Evolutionary conservation across 2,113 vertebrate species (phyloP), one percentile per base, ranked within the genome.

Genomic region (Etheostoma cragini): DNA sequence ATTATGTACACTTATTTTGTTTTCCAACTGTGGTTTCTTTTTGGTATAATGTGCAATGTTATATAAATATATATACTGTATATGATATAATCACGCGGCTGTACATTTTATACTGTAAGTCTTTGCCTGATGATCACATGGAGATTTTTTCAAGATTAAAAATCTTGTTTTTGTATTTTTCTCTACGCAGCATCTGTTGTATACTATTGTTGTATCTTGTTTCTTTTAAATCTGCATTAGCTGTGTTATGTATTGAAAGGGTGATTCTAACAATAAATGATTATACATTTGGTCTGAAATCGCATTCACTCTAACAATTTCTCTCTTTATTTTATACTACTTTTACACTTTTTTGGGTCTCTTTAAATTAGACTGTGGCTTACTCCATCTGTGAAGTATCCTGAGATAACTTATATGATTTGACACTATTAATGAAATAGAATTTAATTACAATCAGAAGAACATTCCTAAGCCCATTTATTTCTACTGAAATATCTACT

Each of bases 41-140:
- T 67, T 70, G 78, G 46, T 88, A 85, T 88, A 82, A 89, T 85
- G 94, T 95, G 94, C 93, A 94, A 94, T 94, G 88, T 89, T 90
- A 73, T 85, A 65, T 89, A 74, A 75, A 17, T 72, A 83, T 85
- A 88, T 56, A 70, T 83, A n/a, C n/a, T n/a, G 83, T 79, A 82
- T 80, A 76, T 90, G 80, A 47, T 91, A 88, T 89, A 88, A 92
- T 92, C 88, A 78, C 24, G 61, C 84, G 89, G 92, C 88, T 95
- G 94, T 95, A 95, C 86, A 94, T 94, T 94, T 95, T 88, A 74
- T 89, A 86, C 73, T 71, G 77, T 47, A 68, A 82, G 82, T 85
- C 71, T 89, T 79, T 75, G 72, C 82, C 78, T 80, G 57, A 68
- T 73, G 70, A 84, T 74, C 58, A 78, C 63, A 70, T 49, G 47